Evolutionary conservation across 1,140 invertebrate species (phyloP).

Genomic region (Zaprionus ghesquierei): DNA sequence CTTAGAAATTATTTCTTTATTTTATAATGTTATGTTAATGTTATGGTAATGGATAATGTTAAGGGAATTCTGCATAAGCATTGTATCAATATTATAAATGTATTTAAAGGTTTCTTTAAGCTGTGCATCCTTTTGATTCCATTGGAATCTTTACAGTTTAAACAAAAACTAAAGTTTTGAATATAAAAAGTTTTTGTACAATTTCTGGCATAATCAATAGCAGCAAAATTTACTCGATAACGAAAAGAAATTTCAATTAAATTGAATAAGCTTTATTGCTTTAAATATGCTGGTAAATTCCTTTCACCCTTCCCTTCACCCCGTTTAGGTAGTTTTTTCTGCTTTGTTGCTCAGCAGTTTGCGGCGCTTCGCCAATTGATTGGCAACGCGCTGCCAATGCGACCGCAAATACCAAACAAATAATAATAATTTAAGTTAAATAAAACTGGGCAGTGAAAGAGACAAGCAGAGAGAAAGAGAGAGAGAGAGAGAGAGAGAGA

Average conservation of each 20-base stretch:
- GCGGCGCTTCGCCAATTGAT: background rate
- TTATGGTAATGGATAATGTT: too few relatives aligned
- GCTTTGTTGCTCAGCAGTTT: background rate
- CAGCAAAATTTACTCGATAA: background rate
- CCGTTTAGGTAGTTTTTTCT: background rate
- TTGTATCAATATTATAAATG: too few relatives aligned
- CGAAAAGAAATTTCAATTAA: background rate
- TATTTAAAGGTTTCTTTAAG: too few relatives aligned
- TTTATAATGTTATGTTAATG: too few relatives aligned
- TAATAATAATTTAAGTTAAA: slow-evolving; percentile 61
- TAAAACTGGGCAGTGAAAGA: slow-evolving; percentile 14
- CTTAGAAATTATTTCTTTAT: too few relatives aligned
- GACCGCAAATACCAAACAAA: slow-evolving; percentile 53
- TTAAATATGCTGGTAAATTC: background rate
- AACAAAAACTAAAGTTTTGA: too few relatives aligned
- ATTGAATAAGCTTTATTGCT: background rate
- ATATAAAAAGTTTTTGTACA: too few relatives aligned
- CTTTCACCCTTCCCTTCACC: background rate
- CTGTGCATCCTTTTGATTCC: too few relatives aligned
- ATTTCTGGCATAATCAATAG: background rate
- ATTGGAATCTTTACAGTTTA: too few relatives aligned
- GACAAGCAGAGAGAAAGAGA: background rate
- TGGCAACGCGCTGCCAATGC: slow-evolving; percentile 14
- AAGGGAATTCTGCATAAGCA: too few relatives aligned
- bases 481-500: background rate